Evolutionary conservation across 2,888 invertebrate species (phyloP), one percentile per base, ranked within the genome.

Genomic region (Mamestra brassicae): DNA sequence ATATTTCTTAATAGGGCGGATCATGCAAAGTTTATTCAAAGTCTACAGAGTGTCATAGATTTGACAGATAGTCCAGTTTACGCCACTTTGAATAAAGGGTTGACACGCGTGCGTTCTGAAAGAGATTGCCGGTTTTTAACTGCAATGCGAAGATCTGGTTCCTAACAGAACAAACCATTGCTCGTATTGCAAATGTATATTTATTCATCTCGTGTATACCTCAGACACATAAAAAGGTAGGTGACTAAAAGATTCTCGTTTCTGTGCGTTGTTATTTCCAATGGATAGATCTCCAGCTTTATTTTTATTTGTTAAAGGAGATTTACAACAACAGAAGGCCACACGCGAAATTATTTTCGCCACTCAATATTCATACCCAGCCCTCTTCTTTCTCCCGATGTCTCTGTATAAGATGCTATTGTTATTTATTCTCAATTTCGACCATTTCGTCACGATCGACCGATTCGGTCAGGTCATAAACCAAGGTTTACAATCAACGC

Each of bases 391-490:
- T 36, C 34, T n/a, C 50, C 45, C 34, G 11, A 17, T 54, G 38
- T 47, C 6, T 47, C 4, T 45, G 2, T 47, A 13, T 45, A 38
- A 74, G 2, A 63, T 72, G 2, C 34, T 57, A 72, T 80, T 74
- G 71, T 83, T 50, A 57, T 60, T 54, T 80, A 84, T 82, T 80
- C 84, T 75, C 60, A 7, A 38, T 42, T 4, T 57, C 0, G 13
- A 52, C 54, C 83, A 71, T 79, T 74, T 79, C 60, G 57, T 79
- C 81, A 83, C 83, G 83, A 54, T 57, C 71, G 74, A 62, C 50
- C 42, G 42, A 57, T 26, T 57, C 52, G 38, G 67, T 15, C 54
- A 26, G 26, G 38, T 42, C 80, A 72, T 82, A 82, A 84, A 82
- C 50, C 10, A 57, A 45, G 54, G 42, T 83, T 78, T 67, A 80